Percentiles rank a stretch among this genome's conserved stretches.
These are phyloP conservation scores for Dynastes hyllus DNA, from an alignment of 2,888 invertebrate species.

Conservation along the genomic window DNA sequence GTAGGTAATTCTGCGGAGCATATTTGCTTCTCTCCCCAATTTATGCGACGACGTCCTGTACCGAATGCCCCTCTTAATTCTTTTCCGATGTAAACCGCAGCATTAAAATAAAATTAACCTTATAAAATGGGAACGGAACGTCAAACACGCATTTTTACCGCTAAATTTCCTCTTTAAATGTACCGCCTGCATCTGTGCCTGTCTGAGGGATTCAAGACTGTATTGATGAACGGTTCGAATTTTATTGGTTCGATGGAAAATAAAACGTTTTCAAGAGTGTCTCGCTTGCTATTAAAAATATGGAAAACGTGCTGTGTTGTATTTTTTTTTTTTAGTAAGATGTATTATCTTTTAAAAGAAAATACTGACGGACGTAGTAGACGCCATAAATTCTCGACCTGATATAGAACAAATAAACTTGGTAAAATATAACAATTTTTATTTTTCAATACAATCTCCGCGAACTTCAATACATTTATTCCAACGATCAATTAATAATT, in stretches of 20 bases:
- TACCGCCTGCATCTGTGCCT: slow-evolving; percentile 47
- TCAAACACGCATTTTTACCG: slow-evolving; percentile 59
- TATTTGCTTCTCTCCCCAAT: slow-evolving; percentile 53
- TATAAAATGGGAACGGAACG: slow-evolving; percentile 57
- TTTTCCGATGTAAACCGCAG: slow-evolving; percentile 60
- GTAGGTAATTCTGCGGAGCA: slow-evolving; percentile 30
- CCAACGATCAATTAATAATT: too few species aligned
- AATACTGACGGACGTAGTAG: too few species aligned
- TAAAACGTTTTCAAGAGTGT: slow-evolving; percentile 34
- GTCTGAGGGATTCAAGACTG: slow-evolving; percentile 2
- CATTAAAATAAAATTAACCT: slow-evolving; percentile 61
- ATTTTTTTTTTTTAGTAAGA: too few species aligned
- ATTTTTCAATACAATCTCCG: too few species aligned
- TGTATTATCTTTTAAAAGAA: too few species aligned
- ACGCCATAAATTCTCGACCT: too few species aligned
- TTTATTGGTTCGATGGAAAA: slow-evolving; percentile 39
- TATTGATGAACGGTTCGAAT: slow-evolving; percentile 43
- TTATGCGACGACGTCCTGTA: slow-evolving; percentile 55
- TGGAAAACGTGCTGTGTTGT: slow-evolving; percentile 5
- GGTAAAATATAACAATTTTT: too few species aligned
- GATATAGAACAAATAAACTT: too few species aligned
- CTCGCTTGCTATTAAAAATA: slow-evolving; percentile 24
- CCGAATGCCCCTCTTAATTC: slow-evolving; percentile 59
- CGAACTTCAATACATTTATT: too few species aligned
- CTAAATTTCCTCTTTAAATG: slow-evolving; percentile 59